phyloP scores from a whole-genome alignment of 1,140 invertebrate species.

The Condylostylus longicornis region DNA sequence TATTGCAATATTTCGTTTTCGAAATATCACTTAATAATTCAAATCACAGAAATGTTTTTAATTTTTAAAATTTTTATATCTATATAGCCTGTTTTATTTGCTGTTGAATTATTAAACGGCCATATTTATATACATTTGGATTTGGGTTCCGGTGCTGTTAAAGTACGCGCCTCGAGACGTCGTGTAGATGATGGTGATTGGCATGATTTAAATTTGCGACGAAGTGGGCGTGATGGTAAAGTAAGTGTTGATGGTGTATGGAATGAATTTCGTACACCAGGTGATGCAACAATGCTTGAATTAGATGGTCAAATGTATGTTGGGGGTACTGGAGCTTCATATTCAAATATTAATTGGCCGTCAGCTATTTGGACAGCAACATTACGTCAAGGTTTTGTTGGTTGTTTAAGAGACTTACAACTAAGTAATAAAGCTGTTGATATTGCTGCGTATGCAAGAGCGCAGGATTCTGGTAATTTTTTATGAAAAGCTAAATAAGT shows the following conservation, averaged over 20 bases:
- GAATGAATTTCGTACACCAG: constrained; percentile 79
- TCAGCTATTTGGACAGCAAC: constrained; percentile 82
- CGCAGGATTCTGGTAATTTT: constrained; percentile 69
- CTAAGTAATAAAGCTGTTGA: constrained; percentile 87
- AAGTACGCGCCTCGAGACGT: constrained; percentile 64
- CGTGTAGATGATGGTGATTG: constrained; percentile 80
- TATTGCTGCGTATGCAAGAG: constrained; percentile 71
- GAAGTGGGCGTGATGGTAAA: constrained; percentile 64
- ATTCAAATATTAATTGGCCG: constrained; percentile 58
- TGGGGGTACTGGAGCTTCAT: constrained; percentile 67
- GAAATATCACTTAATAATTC: too few species aligned
- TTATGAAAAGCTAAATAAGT: constrained; percentile 3
- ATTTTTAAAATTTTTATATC: background rate
- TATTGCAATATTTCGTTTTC: too few species aligned
- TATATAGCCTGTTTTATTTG: constrained; percentile 71
- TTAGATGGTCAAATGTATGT: constrained; percentile 79
- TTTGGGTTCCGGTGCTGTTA: constrained; percentile 76
- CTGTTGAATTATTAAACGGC: constrained; percentile 84
- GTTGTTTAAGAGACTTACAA: constrained; percentile 84
- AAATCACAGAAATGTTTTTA: too few species aligned
- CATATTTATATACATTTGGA: constrained; percentile 85
- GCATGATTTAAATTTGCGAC: constrained; percentile 72
- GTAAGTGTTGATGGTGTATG: constrained; percentile 80
- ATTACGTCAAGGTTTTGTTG: constrained; percentile 80
- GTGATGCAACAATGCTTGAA: constrained; percentile 68